These are phyloP conservation scores for Herpetotheres cachinnans DNA, from an alignment of 2,113 vertebrate genomes.

Conservation along the genomic window DNA sequence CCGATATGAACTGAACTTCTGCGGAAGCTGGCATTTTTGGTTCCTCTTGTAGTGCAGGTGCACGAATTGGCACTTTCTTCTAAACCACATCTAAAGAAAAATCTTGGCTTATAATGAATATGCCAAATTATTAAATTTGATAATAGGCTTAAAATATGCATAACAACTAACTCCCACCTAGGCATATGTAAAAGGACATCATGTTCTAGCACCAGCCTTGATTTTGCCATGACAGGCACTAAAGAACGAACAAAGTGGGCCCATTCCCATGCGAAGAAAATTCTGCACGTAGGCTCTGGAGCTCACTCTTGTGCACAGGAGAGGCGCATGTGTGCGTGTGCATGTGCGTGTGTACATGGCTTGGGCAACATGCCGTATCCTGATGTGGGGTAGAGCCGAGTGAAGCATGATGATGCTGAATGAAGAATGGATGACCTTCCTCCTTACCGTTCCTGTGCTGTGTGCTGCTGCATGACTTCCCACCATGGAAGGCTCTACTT, in stretches of 20 bases:
- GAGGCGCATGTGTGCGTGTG: no score
- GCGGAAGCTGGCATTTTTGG: constrained; percentile 25
- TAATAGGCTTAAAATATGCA: background rate
- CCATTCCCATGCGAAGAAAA: background rate
- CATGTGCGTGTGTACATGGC: fast-evolving
- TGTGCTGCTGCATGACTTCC: background rate
- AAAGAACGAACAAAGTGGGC: background rate
- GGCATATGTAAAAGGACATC: background rate
- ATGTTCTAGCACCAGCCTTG: background rate
- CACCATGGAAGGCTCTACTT: background rate
- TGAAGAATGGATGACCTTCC: background rate
- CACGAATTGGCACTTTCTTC: constrained; percentile 7
- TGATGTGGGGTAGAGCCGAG: background rate
- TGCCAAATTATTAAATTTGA: constrained; percentile 43
- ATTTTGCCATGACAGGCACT: background rate
- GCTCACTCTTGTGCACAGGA: background rate
- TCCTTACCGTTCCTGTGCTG: background rate
- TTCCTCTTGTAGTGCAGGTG: constrained; percentile 44
- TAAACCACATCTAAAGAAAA: constrained; percentile 57
- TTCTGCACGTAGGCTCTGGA: background rate
- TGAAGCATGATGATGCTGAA: background rate
- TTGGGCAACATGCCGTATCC: fast-evolving
- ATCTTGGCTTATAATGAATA: constrained; percentile 32
- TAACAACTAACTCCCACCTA: background rate
- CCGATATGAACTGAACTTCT: background rate